Evolutionary conservation across 2,888 invertebrate species (phyloP).

Genomic region (Cyclophora punctaria): DNA sequence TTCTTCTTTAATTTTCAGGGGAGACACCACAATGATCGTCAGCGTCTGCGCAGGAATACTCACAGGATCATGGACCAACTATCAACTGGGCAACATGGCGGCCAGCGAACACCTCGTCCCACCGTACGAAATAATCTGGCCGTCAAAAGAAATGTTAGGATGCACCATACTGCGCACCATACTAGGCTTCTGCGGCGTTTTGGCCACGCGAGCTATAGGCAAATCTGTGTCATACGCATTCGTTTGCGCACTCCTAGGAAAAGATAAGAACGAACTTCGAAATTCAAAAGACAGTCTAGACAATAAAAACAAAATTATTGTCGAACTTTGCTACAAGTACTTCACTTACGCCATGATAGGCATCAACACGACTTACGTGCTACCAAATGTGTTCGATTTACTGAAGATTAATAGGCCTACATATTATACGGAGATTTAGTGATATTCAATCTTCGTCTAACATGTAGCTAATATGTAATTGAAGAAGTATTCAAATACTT

Average conservation of each 20-base stretch:
- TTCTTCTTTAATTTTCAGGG: slow-evolving; percentile 70
- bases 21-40: slow-evolving; percentile 92
- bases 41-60: slow-evolving; percentile 87
- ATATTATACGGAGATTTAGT: slow-evolving; percentile 88
- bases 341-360: slow-evolving; percentile 87
- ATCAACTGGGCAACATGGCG: slow-evolving; percentile 83
- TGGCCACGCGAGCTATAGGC: slow-evolving; percentile 79
- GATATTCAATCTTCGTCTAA: no score
- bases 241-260: slow-evolving; percentile 80
- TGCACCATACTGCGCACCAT: slow-evolving; percentile 79
- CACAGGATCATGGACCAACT: slow-evolving; percentile 89
- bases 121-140: slow-evolving; percentile 87
- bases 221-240: slow-evolving; percentile 82
- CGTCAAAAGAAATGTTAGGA: slow-evolving; percentile 82
- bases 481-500: no score
- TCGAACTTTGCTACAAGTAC: slow-evolving; percentile 90
- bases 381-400: slow-evolving; percentile 85
- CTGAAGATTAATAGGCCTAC: slow-evolving; percentile 86
- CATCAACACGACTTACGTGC: slow-evolving; percentile 82
- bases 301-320: slow-evolving; percentile 82
- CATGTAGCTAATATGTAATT: no score
- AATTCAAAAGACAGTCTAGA: slow-evolving; percentile 78
- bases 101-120: slow-evolving; percentile 73
- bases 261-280: slow-evolving; percentile 79
- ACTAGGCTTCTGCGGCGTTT: slow-evolving; percentile 84